Percentiles rank a stretch among this genome's conserved stretches.
phyloP scores from a whole-genome alignment of 2,797 vertebrate genomes.

The Selene dorsalis region DNA sequence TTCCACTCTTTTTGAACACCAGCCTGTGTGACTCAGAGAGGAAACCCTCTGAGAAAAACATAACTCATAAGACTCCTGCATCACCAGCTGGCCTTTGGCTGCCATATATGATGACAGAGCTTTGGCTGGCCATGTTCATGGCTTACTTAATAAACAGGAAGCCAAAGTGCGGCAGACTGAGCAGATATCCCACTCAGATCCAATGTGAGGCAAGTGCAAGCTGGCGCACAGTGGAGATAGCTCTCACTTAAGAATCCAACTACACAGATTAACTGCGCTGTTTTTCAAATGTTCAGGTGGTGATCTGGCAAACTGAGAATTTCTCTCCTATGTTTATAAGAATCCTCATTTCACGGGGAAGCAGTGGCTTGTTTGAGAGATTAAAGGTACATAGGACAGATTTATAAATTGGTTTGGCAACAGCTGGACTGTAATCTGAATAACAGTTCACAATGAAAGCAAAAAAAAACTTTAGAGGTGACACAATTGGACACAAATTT shows the following conservation, averaged over 20 bases:
- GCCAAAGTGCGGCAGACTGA: constrained; percentile 21
- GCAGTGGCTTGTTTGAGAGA: neutral
- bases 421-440: neutral
- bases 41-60: constrained; percentile 57
- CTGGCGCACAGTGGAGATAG: constrained; percentile 6
- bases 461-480: neutral
- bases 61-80: constrained; percentile 31
- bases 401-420: too few relatives aligned
- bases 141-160: constrained; percentile 49
- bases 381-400: too few relatives aligned
- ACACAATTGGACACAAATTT: neutral
- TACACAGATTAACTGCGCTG: constrained; percentile 23
- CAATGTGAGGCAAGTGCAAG: neutral
- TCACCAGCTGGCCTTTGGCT: constrained; percentile 44
- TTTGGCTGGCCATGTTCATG: constrained; percentile 25
- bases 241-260: constrained; percentile 26
- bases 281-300: constrained; percentile 31
- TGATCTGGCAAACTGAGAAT: constrained; percentile 15
- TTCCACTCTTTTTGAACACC: constrained; percentile 58
- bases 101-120: constrained; percentile 40
- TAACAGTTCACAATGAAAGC: neutral
- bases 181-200: constrained; percentile 24
- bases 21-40: constrained; percentile 50
- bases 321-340: neutral
- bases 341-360: neutral